Evolutionary conservation across 2,888 invertebrate genomes (phyloP).

Genomic region (Patella pellucida): DNA sequence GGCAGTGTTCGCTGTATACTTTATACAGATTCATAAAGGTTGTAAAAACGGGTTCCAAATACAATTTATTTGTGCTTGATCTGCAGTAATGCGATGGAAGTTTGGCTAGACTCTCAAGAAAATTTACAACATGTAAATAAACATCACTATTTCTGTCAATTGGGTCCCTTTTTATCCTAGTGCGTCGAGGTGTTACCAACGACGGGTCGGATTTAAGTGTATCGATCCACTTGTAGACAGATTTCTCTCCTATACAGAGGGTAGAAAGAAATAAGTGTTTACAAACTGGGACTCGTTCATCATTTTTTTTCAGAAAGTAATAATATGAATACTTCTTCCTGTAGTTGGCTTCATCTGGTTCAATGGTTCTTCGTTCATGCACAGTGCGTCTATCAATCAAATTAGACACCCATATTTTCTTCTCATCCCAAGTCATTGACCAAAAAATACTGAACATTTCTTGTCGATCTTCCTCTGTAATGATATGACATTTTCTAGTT

Average conservation of each 20-base stretch:
- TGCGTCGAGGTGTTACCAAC: background rate
- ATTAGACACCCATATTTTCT: background rate
- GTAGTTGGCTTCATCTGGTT: background rate
- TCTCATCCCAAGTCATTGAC: conserved; percentile 8
- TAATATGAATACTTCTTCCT: too few species aligned
- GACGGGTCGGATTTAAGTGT: background rate
- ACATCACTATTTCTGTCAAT: background rate
- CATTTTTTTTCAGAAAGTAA: background rate
- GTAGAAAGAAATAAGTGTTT: conserved; percentile 1
- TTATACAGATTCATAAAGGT: conserved; percentile 4
- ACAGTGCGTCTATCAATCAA: background rate
- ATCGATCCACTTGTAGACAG: background rate
- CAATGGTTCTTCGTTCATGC: background rate
- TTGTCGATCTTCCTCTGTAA: background rate
- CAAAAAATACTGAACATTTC: background rate
- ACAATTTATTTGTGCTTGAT: conserved; percentile 2
- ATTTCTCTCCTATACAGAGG: background rate
- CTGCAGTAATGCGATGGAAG: conserved; percentile 19
- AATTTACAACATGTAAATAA: background rate
- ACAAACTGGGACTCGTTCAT: background rate
- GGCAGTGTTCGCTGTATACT: conserved; percentile 6
- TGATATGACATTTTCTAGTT: background rate
- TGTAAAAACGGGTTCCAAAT: conserved; percentile 9
- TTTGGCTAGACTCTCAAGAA: conserved; percentile 12
- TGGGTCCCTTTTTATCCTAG: background rate